Base-by-base conservation (phyloP, 2,888 invertebrate genomes). In the Muschampia plurimacula region DNA sequence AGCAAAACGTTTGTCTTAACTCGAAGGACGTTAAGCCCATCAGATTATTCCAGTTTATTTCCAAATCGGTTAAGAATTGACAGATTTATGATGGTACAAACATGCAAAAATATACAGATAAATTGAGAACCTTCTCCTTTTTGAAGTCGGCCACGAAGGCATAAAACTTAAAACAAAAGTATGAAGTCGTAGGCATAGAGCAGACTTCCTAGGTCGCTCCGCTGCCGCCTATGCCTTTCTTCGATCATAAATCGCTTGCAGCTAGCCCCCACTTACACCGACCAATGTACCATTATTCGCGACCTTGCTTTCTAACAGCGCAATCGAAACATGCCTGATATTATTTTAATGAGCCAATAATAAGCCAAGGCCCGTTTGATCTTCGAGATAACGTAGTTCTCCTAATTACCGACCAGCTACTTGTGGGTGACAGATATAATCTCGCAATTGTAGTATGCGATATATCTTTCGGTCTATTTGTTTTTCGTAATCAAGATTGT, bases 231-330 rank as follows among this genome's bases (percentile, higher is more conserved):
- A 55, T 78, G 22, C 64, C 32, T 72, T 71, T 39, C 12, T 67
- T 7, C 57, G 41, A 12, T 9, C 39, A 8, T 15, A 67, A 67
- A 41, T 41, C 74, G 72, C 72, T 70, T 71, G 72, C 75, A 77
- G 69, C 77, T 78, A 81, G 78, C 79, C 78, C 55, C 81, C 79
- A 80, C 81, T 83, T 85, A 81, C 78, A 78, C 77, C 75, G 75
- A 81, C 80, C 82, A 83, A 84, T 72, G 74, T 69, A 74, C 74
- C 71, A 74, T 67, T 67, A 67, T 77, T 77, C 74, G 77, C 79
- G 89, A 88, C 93, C 93, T 93, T 93, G 90, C 93, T 93, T 93
- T 93, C 93, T 89, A 93, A 90, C 85, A 87, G 81, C 79, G 80
- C 83, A 82, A 84, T 85, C 83, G 83, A 78, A 86, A 80, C 81